Evolutionary conservation across 2,888 invertebrate species (phyloP), one percentile per base, ranked within the genome.

Genomic region (Lydus trimaculatus): DNA sequence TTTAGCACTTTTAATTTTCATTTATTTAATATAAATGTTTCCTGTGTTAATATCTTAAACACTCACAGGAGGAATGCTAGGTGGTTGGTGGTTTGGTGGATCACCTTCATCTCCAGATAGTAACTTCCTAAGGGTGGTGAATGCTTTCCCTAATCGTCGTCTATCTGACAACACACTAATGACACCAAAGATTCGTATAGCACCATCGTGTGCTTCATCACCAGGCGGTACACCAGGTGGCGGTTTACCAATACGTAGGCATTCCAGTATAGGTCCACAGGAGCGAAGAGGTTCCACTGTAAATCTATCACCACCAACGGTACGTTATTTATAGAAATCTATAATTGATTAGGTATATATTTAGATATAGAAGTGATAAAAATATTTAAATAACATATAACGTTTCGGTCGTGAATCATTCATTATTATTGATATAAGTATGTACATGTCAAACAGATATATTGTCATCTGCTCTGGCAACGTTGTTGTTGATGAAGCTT

Each of bases 81-180:
- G 93, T 58, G 92, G 92, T 72, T 94, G 94, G 93, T 92, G 93
- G 91, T 94, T 94, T 83, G 93, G 94, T 58, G 92, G 91, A n/a
- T 92, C 91, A 69, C 92, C 93, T 28, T 92, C 94, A 15, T 92
- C 93, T n/a, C 94, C 92, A 74, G 94, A 93, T 82, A 92, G 91
- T 83, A 95, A 96, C 86, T 95, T 95, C 87, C 87, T 97, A 82
- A 91, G 94, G 67, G 96, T 97, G 36, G 91, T 91, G 82, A 92
- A 92, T 73, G 86, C 88, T 8, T 93, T 95, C 84, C 94, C 95
- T 63, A 95, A 92, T 83, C 91, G 96, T 64, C 92, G 97, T 63
- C 90, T 96, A 65, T 96, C 96, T 28, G 97, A 97, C 86, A 97
- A 97, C 84, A 95, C 96, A 61, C 87, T 96, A 81, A 94, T 95